Evolutionary conservation across 2,888 invertebrate species (phyloP), one percentile per base, ranked within the genome.

Genomic region (Cephus pygmeus): DNA sequence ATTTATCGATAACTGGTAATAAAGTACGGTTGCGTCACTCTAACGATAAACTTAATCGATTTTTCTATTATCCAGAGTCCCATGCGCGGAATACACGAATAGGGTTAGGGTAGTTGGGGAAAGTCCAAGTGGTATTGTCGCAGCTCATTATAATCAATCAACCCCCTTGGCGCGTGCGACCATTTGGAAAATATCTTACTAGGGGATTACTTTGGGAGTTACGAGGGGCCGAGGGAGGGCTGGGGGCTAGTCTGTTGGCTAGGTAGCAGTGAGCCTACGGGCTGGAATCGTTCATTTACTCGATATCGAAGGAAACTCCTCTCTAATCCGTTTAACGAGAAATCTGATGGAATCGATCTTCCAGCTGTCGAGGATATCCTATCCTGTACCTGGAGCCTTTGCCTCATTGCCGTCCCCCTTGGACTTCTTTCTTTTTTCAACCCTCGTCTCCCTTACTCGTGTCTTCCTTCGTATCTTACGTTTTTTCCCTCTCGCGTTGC

Each of bases 11-110:
- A 56, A 56, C 23, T 56, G 56, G 56, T 23, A 56, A 56, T 23
- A 23, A 56, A 56, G 23, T 56, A 56, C 23, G 79, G 79, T 86
- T 80, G 85, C 86, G 86, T 87, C 87, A 86, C 85, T 81, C 76
- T 79, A 75, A 80, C 82, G 85, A 86, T 86, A 85, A 86, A 80
- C 80, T 77, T n/a, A 75, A 85, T 84, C 84, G 85, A 85, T 81
- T 82, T 83, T 86, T 85, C 85, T 81, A 81, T 79, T 80, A 82
- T 81, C 81, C 81, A 84, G 75, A 75, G 34, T 31, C 6, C 9
- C 35, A n/a, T 73, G 3, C n/a, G 73, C 35, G 1, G 73, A 23
- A 34, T 23, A 34, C 35, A 35, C 6, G 15, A 34, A 35, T 12
- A 31, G 75, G n/a, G 30, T 56, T 12, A 31, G 31, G 15, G 75